A percentile compares a stretch with the other conserved stretches of the same genome.
phyloP scores from a whole-genome alignment of 2,113 vertebrate species.

The Dolichallabes microphthalmus region DNA sequence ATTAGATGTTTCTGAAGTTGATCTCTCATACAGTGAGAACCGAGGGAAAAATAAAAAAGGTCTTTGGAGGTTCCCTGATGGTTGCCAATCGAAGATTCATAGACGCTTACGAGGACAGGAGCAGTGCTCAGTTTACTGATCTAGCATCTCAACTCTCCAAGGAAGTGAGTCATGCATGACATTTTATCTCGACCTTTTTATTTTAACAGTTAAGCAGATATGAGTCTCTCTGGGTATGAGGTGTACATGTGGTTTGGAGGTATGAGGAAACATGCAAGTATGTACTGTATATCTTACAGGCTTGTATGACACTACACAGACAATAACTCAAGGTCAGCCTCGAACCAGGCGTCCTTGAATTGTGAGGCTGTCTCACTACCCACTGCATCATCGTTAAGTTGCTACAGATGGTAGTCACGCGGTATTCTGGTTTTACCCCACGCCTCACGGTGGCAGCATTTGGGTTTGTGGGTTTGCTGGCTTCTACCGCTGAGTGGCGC shows the following conservation, averaged over 20 bases:
- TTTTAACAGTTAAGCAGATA: background rate
- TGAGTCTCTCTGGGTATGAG: background rate
- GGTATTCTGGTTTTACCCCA: too few relatives aligned
- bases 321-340: background rate
- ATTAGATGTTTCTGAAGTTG: background rate
- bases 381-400: background rate
- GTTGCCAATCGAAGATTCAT: conserved; percentile 58
- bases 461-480: too few relatives aligned
- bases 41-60: conserved; percentile 44
- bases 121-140: conserved; percentile 54
- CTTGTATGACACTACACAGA: background rate
- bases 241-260: background rate
- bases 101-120: conserved; percentile 57
- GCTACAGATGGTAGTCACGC: too few relatives aligned
- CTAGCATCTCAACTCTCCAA: conserved; percentile 57
- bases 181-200: background rate
- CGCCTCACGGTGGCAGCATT: too few relatives aligned
- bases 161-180: conserved; percentile 56
- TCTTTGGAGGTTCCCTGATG: conserved; percentile 66
- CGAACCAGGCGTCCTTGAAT: background rate
- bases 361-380: background rate
- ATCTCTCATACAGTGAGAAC: conserved; percentile 52
- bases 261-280: too few relatives aligned
- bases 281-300: too few relatives aligned
- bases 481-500: too few relatives aligned